Percentiles rank a stretch among this genome's conserved stretches.
phyloP scores from a whole-genome alignment of 2,797 vertebrate genomes.

The Pitangus sulphuratus region DNA sequence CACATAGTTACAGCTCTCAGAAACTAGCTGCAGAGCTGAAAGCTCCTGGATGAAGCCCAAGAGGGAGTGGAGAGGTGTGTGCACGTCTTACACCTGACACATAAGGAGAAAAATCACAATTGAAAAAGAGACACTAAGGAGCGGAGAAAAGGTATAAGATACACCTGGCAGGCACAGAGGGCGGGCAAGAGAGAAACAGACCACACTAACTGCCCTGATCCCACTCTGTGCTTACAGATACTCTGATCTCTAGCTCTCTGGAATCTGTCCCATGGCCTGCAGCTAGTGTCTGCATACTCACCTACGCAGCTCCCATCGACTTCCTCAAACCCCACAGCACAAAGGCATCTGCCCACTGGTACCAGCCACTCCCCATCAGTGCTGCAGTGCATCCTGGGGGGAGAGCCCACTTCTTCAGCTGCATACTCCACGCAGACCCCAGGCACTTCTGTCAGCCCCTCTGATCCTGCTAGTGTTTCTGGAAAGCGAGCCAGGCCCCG shows the following conservation, averaged over 20 bases:
- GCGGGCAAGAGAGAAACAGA: not conserved
- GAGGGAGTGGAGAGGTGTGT: constrained; percentile 38
- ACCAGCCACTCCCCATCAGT: constrained; percentile 77
- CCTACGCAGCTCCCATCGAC: constrained; percentile 63
- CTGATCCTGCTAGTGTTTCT: constrained; percentile 65
- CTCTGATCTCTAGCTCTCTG: not conserved
- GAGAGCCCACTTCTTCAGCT: constrained; percentile 34
- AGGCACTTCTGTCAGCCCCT: constrained; percentile 65
- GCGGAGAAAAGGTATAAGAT: not conserved
- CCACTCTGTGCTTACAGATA: not conserved
- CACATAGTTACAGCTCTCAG: constrained; percentile 17
- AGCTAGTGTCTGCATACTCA: constrained; percentile 59
- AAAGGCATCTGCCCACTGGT: constrained; percentile 72
- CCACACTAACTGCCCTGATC: not conserved
- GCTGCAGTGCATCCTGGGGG: constrained; percentile 79
- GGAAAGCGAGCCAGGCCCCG: constrained; percentile 72
- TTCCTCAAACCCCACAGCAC: constrained; percentile 76
- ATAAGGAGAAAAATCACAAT: not conserved
- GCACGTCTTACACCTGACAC: constrained; percentile 37
- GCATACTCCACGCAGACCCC: constrained; percentile 72
- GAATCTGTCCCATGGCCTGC: not conserved
- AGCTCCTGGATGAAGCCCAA: constrained; percentile 51
- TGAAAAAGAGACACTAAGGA: not conserved
- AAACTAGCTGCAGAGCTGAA: constrained; percentile 46
- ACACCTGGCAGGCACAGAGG: not conserved